Base-by-base conservation (phyloP, 2,113 vertebrate genomes). In the Empidonax traillii region DNA sequence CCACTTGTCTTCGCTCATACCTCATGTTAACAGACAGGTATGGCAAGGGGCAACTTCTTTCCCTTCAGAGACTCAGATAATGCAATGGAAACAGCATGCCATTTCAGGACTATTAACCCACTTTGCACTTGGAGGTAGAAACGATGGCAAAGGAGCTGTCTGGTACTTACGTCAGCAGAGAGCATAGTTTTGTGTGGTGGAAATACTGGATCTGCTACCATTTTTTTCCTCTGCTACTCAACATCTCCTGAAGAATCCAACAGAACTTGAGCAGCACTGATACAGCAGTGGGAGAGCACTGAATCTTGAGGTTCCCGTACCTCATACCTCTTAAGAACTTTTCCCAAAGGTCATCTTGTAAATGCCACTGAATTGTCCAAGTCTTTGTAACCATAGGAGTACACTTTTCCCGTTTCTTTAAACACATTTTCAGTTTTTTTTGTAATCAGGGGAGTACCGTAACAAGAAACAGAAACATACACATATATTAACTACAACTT, bases 1-100 rank as follows among this genome's bases (percentile, higher is more conserved):
- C 33, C 58, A 28, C 23, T 59, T 55, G 73, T 39, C 43, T 75
- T 72, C 0, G 0, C 22, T 79, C 3, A 0, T 20, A 44, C 25
- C 39, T 85, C 53, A 63, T 0, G 21, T 20, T 33, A 91, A 52
- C 33, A 61, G 30, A 21, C 10, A 58, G 79, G 37, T 15, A 72
- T 0, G 12, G 49, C 66, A 79, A 91, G 49, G 21, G n/a, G 9
- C 33, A 80, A 12, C 12, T 14, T 67, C 56, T 8, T 65, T 65
- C 47, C 46, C 61, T 73, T 44, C 53, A 0, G 4, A 89, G 53
- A 51, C 17, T 74, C 52, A 53, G 52, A 14, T 2, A 72, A 49
- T 2, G 9, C 3, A 68, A 71, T 30, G 46, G 58, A 87, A 87
- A 49, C 13, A 23, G 31, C n/a, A 58, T 19, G 68, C 8, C 28